phyloP scores from a whole-genome alignment of 2,797 vertebrate species.

The Oreortyx pictus region DNA sequence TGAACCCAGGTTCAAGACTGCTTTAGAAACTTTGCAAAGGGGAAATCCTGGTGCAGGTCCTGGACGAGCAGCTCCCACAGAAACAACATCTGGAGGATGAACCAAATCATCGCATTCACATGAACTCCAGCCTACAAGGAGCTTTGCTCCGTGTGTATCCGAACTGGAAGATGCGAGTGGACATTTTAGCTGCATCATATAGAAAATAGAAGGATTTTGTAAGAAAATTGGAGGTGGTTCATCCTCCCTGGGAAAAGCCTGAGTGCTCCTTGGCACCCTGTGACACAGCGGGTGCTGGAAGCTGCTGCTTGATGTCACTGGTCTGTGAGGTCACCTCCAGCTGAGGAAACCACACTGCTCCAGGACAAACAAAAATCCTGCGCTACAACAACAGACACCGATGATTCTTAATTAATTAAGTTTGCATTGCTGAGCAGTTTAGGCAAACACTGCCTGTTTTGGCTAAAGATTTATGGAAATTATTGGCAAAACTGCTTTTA shows the following conservation, averaged over 20 bases:
- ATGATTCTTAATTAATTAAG: neutral
- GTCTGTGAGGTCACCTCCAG: conserved; percentile 34
- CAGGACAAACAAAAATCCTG: neutral
- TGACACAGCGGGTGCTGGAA: neutral
- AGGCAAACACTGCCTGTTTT: neutral
- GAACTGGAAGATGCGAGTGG: neutral
- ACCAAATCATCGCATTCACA: neutral
- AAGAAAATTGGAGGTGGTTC: neutral
- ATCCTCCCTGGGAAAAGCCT: neutral
- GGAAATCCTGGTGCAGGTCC: neutral
- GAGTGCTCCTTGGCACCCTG: neutral
- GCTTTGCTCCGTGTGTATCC: neutral
- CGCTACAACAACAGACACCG: neutral
- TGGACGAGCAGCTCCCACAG: neutral
- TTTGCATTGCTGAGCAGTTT: neutral
- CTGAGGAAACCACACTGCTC: neutral
- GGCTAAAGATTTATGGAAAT: neutral
- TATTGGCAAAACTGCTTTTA: neutral
- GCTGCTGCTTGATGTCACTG: neutral
- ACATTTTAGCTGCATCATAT: neutral
- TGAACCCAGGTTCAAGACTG: neutral
- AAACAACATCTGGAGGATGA: neutral
- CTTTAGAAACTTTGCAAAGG: neutral
- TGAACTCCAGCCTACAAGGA: neutral
- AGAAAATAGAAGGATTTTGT: neutral